Conservation (phyloP, 37 sponge, comb jelly and placozoan genomes). For the Tethya wilhelma region DNA sequence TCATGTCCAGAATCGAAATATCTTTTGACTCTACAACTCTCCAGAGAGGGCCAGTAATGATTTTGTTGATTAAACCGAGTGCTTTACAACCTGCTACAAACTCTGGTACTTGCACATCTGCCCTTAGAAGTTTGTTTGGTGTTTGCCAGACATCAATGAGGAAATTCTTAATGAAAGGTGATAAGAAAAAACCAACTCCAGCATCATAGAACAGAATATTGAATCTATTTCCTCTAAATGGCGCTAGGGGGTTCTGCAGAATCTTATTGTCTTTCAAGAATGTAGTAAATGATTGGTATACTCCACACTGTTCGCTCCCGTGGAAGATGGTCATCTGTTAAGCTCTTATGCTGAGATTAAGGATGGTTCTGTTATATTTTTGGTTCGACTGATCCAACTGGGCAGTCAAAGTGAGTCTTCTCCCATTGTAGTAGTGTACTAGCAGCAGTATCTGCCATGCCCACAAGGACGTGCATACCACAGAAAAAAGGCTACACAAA, state of each 20-base stretch:
- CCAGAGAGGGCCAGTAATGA: slow-evolving; percentile 49
- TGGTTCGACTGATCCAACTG: not conserved
- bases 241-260: not conserved
- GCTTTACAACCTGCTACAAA: slow-evolving; percentile 31
- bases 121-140: not conserved
- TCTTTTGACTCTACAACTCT: slow-evolving; percentile 22
- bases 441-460: slow-evolving; percentile 32
- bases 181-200: slow-evolving; percentile 11
- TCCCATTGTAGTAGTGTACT: slow-evolving; percentile 22
- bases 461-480: slow-evolving; percentile 43
- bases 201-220: slow-evolving; percentile 33
- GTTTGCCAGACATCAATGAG: not conserved
- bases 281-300: not conserved
- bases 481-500: slow-evolving; percentile 21
- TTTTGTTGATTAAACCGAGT: slow-evolving; percentile 34
- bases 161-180: not conserved
- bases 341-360: slow-evolving; percentile 32
- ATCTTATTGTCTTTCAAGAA: not conserved
- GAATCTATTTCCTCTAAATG: slow-evolving; percentile 17
- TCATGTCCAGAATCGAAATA: slow-evolving; percentile 42
- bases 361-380: slow-evolving; percentile 8
- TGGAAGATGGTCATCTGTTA: not conserved
- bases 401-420: not conserved
- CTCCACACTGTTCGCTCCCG: slow-evolving; percentile 33
- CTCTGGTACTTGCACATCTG: too few relatives aligned